phyloP scores from a whole-genome alignment of 2,797 vertebrate genomes.

The Muraenolepis orangiensis region DNA sequence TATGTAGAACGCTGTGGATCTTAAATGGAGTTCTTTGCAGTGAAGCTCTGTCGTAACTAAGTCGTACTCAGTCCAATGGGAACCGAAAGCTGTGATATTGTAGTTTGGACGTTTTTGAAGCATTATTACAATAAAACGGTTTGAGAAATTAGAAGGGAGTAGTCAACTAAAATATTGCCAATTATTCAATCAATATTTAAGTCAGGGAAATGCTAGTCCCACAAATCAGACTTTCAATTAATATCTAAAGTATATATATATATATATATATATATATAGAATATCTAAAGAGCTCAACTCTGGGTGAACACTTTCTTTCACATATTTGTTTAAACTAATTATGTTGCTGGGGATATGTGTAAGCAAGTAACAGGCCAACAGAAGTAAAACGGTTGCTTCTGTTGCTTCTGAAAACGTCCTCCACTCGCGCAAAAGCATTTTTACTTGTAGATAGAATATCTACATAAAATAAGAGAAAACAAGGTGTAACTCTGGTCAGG shows the following conservation, averaged over 20 bases:
- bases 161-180: neutral
- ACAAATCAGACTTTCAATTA: too few species aligned
- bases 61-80: neutral
- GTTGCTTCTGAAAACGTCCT: too few species aligned
- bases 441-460: neutral
- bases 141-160: neutral
- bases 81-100: neutral
- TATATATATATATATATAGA: too few species aligned
- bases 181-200: neutral
- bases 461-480: neutral
- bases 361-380: neutral
- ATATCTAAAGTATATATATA: too few species aligned
- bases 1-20: neutral
- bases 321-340: neutral
- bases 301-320: neutral
- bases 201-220: neutral
- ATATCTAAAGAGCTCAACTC: neutral
- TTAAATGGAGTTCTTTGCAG: too few species aligned
- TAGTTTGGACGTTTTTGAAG: neutral
- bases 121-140: neutral
- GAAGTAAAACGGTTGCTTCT: neutral
- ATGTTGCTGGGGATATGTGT: neutral
- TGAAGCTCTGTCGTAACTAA: too few species aligned
- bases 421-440: neutral
- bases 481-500: neutral